Conservation (phyloP, 2,113 vertebrate genomes). For the Pseudonaja textilis region DNA sequence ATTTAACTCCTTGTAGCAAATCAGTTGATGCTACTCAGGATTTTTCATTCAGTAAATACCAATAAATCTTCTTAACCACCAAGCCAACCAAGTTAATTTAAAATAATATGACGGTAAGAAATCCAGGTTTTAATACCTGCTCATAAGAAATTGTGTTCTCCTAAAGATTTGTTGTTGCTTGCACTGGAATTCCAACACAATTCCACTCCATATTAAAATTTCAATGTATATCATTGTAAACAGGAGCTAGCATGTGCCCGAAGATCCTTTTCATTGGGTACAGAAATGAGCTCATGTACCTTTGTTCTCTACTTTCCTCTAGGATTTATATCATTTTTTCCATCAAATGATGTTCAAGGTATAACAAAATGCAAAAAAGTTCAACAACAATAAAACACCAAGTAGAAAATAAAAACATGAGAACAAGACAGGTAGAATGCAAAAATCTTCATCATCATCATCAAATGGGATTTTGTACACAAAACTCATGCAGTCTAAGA, state of each 20-base stretch:
- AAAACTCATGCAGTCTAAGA: neutral
- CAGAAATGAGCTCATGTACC: neutral
- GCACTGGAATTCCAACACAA: neutral
- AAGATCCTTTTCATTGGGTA: neutral
- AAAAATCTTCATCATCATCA: neutral
- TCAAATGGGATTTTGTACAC: neutral
- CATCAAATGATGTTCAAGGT: neutral
- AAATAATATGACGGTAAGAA: neutral
- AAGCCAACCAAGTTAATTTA: neutral
- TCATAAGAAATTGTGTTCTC: neutral
- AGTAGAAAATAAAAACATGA: neutral
- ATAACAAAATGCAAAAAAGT: neutral
- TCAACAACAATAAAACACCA: neutral
- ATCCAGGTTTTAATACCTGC: conserved; percentile 2
- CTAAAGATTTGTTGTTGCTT: neutral
- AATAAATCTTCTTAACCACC: neutral
- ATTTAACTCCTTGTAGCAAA: conserved; percentile 24
- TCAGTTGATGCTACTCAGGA: conserved; percentile 23
- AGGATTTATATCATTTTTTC: neutral
- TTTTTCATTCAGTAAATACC: conserved; percentile 31
- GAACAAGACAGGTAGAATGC: neutral
- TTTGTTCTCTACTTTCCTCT: neutral
- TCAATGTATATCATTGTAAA: neutral
- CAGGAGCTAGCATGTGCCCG: too few species aligned
- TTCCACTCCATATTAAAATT: neutral